These are phyloP conservation scores for Rousettus madagascariensis DNA, from an alignment of 2,797 vertebrate species.

Conservation along the genomic window DNA sequence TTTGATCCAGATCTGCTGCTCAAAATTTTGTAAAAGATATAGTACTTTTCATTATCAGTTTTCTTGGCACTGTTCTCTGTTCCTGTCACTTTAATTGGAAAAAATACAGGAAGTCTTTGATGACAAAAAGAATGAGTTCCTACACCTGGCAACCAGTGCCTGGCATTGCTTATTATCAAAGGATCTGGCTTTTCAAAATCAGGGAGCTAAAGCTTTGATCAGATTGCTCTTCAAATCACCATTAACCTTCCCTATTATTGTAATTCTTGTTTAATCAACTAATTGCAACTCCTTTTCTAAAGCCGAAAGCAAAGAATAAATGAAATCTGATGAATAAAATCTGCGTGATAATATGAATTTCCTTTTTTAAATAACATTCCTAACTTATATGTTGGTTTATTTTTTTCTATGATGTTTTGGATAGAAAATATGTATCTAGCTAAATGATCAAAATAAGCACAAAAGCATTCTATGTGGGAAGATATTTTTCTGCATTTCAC, in stretches of 20 bases:
- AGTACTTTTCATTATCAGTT: slow-evolving; percentile 49
- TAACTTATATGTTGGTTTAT: not conserved
- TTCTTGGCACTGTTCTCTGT: slow-evolving; percentile 9
- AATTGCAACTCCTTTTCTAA: slow-evolving; percentile 27
- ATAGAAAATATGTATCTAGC: not conserved
- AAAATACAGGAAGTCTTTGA: slow-evolving; percentile 52
- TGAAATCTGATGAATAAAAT: not conserved
- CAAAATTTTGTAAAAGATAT: slow-evolving; percentile 41
- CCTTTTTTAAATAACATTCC: slow-evolving; percentile 13
- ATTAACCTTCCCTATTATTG: not conserved
- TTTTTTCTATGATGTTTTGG: slow-evolving; percentile 3
- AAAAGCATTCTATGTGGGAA: not conserved
- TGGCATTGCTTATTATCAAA: slow-evolving; percentile 2
- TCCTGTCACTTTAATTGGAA: slow-evolving; percentile 58
- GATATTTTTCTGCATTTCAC: not conserved
- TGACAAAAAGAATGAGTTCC: not conserved
- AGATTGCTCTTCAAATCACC: slow-evolving; percentile 9
- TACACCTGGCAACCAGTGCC: not conserved
- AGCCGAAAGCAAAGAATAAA: slow-evolving; percentile 37
- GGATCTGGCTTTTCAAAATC: slow-evolving; percentile 46
- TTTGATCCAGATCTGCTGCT: not conserved
- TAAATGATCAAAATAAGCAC: not conserved
- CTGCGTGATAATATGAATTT: not conserved
- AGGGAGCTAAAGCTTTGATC: slow-evolving; percentile 47
- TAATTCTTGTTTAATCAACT: slow-evolving; percentile 51